Evolutionary conservation across 1,140 invertebrate genomes (phyloP).

Genomic region (Ceratina australensis): DNA sequence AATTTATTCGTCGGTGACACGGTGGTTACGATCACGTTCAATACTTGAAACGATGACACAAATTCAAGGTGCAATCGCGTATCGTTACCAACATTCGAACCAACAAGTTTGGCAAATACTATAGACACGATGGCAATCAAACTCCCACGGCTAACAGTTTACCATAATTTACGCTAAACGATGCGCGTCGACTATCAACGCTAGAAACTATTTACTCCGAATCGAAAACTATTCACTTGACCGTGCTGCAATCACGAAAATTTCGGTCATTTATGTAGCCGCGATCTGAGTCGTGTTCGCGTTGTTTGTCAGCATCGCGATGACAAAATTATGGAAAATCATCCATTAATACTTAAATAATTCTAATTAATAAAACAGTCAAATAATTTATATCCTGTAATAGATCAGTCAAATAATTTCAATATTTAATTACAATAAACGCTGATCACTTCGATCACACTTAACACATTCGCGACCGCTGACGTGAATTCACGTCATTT

Average conservation of each 20-base stretch:
- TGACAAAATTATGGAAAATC: background rate
- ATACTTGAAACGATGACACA: background rate
- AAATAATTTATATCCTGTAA: no score
- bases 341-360: no score
- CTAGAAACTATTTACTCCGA: slow-evolving; percentile 25
- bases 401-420: no score
- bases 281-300: background rate
- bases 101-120: slow-evolving; percentile 24
- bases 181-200: background rate
- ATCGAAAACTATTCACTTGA: slow-evolving; percentile 17
- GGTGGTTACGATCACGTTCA: background rate
- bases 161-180: slow-evolving; percentile 31
- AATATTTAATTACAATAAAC: no score
- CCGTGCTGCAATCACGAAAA: slow-evolving; percentile 31
- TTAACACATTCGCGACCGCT: no score
- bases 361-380: no score
- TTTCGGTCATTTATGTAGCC: slow-evolving; percentile 1
- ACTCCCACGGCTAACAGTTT: slow-evolving; percentile 5
- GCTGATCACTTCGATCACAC: no score
- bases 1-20: background rate
- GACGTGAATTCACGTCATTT: no score
- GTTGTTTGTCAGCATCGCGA: background rate
- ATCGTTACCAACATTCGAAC: background rate
- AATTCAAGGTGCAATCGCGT: background rate
- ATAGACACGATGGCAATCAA: slow-evolving; percentile 9